Conservation (phyloP, 2,888 invertebrate genomes). For the Ceratothoa steindachneri region DNA sequence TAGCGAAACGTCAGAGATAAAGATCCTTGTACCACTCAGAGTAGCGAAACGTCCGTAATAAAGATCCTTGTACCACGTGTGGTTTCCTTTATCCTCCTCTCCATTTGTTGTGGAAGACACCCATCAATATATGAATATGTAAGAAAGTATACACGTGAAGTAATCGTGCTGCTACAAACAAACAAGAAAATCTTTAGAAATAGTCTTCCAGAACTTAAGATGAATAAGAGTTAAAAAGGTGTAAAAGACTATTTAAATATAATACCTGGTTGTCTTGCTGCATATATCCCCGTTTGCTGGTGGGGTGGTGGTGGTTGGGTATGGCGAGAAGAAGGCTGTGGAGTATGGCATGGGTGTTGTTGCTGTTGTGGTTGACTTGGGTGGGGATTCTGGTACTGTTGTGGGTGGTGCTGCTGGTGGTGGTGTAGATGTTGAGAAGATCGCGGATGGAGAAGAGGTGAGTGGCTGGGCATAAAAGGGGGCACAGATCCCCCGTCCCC, state of each 20-base stretch:
- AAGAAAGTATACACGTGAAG: neutral
- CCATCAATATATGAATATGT: neutral
- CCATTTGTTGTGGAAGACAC: too few species aligned
- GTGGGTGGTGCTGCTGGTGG: constrained; percentile 16
- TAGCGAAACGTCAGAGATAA: too few species aligned
- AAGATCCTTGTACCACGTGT: too few species aligned
- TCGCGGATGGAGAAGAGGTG: constrained; percentile 7
- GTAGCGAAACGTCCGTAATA: too few species aligned
- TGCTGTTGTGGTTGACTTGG: constrained; percentile 10
- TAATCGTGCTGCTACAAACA: neutral
- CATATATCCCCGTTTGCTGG: neutral
- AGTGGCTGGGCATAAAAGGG: constrained; percentile 33
- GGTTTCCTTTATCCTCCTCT: too few species aligned
- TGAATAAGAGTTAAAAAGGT: neutral
- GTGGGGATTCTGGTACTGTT: constrained; percentile 14
- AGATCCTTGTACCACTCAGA: too few species aligned
- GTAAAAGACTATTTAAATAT: neutral
- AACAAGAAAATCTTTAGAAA: neutral
- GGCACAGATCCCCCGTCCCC: constrained; percentile 23
- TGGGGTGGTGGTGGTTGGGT: neutral
- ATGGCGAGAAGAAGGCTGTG: neutral
- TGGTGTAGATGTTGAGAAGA: constrained; percentile 27
- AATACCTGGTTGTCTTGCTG: constrained; percentile 5
- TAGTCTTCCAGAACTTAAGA: neutral
- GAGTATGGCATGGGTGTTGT: neutral